These are phyloP conservation scores for Pelobates fuscus DNA, from an alignment of 2,113 vertebrate genomes.

Conservation along the genomic window DNA sequence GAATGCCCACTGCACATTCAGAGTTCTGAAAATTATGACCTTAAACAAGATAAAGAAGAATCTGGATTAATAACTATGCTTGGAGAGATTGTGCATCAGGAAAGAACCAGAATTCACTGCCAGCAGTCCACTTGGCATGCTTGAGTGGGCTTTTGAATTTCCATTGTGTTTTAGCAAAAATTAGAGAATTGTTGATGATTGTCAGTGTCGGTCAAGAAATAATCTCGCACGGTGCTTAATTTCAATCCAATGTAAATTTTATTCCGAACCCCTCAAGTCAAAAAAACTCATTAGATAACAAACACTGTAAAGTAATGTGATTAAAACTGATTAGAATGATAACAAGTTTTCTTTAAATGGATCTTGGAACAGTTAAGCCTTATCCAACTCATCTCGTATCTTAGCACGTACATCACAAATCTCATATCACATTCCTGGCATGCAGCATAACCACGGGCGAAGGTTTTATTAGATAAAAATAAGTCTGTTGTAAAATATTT, in stretches of 20 bases:
- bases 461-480: constrained; percentile 77
- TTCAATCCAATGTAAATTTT: constrained; percentile 8
- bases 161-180: background rate
- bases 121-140: no score
- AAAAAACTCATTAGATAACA: constrained; percentile 34
- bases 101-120: no score
- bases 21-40: no score
- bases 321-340: constrained; percentile 41
- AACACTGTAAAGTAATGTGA: background rate
- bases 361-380: constrained; percentile 49
- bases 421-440: constrained; percentile 67
- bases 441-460: constrained; percentile 54
- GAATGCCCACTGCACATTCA: no score
- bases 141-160: no score
- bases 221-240: constrained; percentile 19
- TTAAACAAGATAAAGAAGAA: no score
- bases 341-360: constrained; percentile 16
- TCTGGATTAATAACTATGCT: no score
- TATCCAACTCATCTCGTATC: constrained; percentile 51
- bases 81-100: no score
- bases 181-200: background rate
- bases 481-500: constrained; percentile 73
- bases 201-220: background rate
- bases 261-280: constrained; percentile 31
- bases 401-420: constrained; percentile 53